Evolutionary conservation across 2,888 invertebrate species (phyloP), one percentile per base, ranked within the genome.

Genomic region (Hemaris fuciformis): DNA sequence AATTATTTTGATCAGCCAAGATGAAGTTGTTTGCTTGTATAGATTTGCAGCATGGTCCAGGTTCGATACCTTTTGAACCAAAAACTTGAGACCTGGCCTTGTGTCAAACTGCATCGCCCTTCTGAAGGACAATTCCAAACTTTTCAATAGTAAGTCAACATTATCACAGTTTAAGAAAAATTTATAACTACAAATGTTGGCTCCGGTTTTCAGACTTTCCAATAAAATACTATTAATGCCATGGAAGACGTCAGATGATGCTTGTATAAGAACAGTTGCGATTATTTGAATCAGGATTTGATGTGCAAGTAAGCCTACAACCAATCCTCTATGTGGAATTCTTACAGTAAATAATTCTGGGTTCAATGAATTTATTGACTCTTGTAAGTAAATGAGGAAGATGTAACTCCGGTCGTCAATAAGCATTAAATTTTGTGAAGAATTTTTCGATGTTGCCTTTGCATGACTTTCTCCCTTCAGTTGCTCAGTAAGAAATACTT

Each of bases 231-330:
- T 92, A 71, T 94, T 94, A 22, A 96, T 94, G 10, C 91, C 90
- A 68, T 95, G 94, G 70, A 95, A 94, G 13, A 95, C 92, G 69
- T 95, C 94, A 13, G 93, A 91, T 0, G 94, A 93, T 2, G 96
- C 95, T 77, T 98, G 97, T 43, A 98, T 94, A 18, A 99, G 91
- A 15, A 98, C 93, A 73, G 96, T 97, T 2, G 98, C 98, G 64
- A 98, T 95, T 60, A 98, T 96, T 89, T 98, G 98, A 34, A 98
- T 93, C 60, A 98, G 91, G 94, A 98, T 97, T 89, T 98, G 98
- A 84, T 98, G 98, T 4, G 98, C 97, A 69, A 98, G 84, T 63
- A 99, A 94, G 1, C 98, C 98, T 2, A 98, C 96, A 0, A 98
- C 96, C 59, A 99, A 88, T 69, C 96, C 97, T 76, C 97, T 94